Percentiles rank a stretch among this genome's conserved stretches.
Conservation (phyloP, 2,888 invertebrate genomes). For the Acanthopleura granulata region DNA sequence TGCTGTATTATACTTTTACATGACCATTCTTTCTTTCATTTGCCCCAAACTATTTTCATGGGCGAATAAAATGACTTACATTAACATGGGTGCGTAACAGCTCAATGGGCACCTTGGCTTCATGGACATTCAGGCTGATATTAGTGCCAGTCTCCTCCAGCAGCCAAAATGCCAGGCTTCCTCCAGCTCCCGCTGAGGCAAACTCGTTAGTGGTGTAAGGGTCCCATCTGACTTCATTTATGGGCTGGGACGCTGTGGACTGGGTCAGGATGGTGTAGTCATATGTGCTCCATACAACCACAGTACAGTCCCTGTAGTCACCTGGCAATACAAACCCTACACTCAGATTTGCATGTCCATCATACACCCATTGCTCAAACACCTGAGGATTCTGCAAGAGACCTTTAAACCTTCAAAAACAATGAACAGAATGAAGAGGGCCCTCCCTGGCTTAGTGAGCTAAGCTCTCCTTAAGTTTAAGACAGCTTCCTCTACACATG, state of each 20-base stretch:
- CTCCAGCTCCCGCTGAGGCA: constrained; percentile 61
- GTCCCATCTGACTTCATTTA: constrained; percentile 65
- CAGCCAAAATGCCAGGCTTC: constrained; percentile 64
- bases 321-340: constrained; percentile 42
- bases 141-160: constrained; percentile 58
- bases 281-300: constrained; percentile 64
- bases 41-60: too few relatives aligned
- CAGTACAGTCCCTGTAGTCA: constrained; percentile 60
- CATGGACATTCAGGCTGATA: constrained; percentile 60
- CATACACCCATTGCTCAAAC: too few relatives aligned
- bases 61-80: constrained; percentile 27
- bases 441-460: too few relatives aligned
- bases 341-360: background rate
- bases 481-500: too few relatives aligned
- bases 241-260: constrained; percentile 53
- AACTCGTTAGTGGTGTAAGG: constrained; percentile 67
- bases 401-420: too few relatives aligned
- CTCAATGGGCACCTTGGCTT: constrained; percentile 64
- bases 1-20: too few relatives aligned
- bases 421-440: too few relatives aligned
- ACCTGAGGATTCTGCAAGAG: too few relatives aligned
- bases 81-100: constrained; percentile 45
- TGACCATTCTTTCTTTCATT: too few relatives aligned
- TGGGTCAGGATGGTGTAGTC: constrained; percentile 53
- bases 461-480: too few relatives aligned